Evolutionary conservation across 1,140 invertebrate genomes (phyloP), one percentile per base, ranked within the genome.

Genomic region (Cyclargus thomasi): DNA sequence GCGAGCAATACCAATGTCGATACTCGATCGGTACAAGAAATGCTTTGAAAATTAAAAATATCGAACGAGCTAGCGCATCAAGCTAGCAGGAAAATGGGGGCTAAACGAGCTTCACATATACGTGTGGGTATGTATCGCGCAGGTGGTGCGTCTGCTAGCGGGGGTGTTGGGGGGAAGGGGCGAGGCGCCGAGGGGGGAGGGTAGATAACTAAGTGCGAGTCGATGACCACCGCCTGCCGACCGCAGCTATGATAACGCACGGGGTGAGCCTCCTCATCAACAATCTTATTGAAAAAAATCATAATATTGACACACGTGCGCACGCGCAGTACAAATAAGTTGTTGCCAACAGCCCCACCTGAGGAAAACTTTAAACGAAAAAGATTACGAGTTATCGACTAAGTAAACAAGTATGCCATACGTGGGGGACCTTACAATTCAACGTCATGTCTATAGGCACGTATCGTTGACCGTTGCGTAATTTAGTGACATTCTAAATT

Each of bases 141-240:
- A 55, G 63, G 16, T 35, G 35, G 64, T 47, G 53, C 39, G 64
- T 29, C 29, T 6, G 29, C 29, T 29, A 7, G 29, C 29, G 53
- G 21, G 64, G 21, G 20, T 14, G 11, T 11, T 7, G 47, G 22
- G 10, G 64, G 64, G 64, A 0, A 16, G 63, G 1, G 64, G n/a
- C 47, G 21, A 17, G 64, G 64, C 21, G 64, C 39, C 14, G 36
- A 21, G 20, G 36, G n/a, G 39, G 11, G 7, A 39, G 63, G 63
- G 63, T 62, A 55, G 64, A 65, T 65, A 65, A 53, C 55, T 20
- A 59, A 8, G 53, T 55, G 10, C 20, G 55, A 21, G 55, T 59
- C 55, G 55, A 20, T 21, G 55, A 59, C 55, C 55, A 59, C n/a
- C 29, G 29, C 18, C 53, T 18, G 53, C n/a, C 20, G 55, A 59